These are phyloP conservation scores for Sebastes dallii DNA, from an alignment of 2,797 vertebrate species.

Conservation along the genomic window DNA sequence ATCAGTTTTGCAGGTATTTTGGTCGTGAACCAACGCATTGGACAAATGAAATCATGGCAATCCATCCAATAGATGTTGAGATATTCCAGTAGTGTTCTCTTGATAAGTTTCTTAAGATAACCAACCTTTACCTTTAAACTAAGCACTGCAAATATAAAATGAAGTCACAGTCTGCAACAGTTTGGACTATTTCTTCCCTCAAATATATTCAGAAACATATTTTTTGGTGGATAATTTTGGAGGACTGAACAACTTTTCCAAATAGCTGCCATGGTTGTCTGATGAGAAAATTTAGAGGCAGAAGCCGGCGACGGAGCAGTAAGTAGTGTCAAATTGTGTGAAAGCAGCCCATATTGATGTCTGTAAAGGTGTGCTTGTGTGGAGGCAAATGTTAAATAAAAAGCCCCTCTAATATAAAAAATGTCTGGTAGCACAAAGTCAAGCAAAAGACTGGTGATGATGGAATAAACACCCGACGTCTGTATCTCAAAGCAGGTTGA, in stretches of 20 bases:
- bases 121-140: neutral
- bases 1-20: neutral
- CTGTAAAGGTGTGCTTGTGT: neutral
- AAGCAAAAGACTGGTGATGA: neutral
- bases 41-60: neutral
- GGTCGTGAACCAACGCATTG: too few relatives aligned
- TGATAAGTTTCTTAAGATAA: neutral
- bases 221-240: neutral
- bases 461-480: conserved; percentile 27
- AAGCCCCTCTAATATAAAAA: neutral
- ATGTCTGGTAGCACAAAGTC: neutral
- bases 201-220: neutral
- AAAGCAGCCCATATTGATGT: neutral
- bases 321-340: neutral
- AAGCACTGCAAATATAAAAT: neutral
- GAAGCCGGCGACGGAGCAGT: neutral
- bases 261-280: neutral
- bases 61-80: neutral
- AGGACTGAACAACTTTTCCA: neutral
- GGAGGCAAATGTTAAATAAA: neutral
- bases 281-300: neutral
- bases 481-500: neutral
- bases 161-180: neutral
- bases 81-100: neutral
- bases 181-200: neutral